A percentile compares a stretch with the other conserved stretches of the same genome.
Evolutionary conservation across 2,113 vertebrate species (phyloP).

Genomic region (Ciconia boyciana): DNA sequence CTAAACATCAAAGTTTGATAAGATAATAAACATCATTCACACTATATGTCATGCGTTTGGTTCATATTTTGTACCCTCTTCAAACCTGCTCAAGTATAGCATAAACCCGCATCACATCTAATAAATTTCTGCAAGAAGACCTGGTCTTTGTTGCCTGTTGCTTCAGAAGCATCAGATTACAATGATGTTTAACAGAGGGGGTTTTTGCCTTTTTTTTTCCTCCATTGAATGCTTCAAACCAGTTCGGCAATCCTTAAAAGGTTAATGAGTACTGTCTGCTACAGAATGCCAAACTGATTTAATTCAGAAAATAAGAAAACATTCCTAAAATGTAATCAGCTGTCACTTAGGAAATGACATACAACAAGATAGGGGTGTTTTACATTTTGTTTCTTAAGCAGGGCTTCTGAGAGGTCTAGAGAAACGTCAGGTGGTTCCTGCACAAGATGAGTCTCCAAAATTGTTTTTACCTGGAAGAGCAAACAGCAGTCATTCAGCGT

Average conservation of each 20-base stretch:
- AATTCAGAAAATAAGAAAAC: slow-evolving; percentile 55
- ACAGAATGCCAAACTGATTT: slow-evolving; percentile 42
- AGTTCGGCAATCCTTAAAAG: slow-evolving; percentile 44
- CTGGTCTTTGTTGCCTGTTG: background rate
- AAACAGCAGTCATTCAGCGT: background rate
- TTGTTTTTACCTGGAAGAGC: background rate
- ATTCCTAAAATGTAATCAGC: slow-evolving; percentile 39
- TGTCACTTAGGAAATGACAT: slow-evolving; percentile 41
- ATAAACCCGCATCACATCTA: background rate
- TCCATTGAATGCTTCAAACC: background rate
- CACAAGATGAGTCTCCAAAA: background rate
- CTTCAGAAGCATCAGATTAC: background rate
- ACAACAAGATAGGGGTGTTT: background rate
- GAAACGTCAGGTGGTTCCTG: background rate
- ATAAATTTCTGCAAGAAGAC: background rate
- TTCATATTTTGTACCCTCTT: background rate
- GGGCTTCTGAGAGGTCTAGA: background rate
- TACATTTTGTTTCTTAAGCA: slow-evolving; percentile 23
- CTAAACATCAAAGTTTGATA: background rate
- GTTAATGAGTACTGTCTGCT: slow-evolving; percentile 52
- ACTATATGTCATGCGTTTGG: background rate
- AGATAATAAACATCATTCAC: background rate
- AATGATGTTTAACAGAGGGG: background rate
- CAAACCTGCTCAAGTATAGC: background rate
- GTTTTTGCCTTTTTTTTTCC: background rate